Percentiles rank a stretch among this genome's conserved stretches.
Conservation (phyloP, 2,113 vertebrate species). For the Myrmecobius fasciatus region DNA sequence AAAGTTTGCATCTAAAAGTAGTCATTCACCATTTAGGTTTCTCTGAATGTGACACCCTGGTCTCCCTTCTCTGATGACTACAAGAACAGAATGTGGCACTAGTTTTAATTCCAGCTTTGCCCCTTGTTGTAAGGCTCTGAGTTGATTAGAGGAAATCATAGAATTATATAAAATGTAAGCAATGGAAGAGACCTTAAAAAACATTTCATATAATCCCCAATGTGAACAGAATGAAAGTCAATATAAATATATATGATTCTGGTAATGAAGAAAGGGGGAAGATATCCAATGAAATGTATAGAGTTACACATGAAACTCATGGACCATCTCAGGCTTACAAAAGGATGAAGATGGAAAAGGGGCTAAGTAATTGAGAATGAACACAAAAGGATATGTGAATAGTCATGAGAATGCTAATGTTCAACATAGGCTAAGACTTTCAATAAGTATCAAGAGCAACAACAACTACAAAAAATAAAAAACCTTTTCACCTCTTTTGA, state of each 20-base stretch:
- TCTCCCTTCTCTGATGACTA: background rate
- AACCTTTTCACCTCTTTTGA: background rate
- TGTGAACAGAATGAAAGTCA: background rate
- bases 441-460: background rate
- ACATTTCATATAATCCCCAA: background rate
- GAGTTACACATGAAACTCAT: background rate
- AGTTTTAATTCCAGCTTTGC: background rate
- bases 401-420: background rate
- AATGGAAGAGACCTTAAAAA: no score
- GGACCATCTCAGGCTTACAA: background rate
- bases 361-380: background rate
- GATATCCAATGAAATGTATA: background rate
- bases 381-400: background rate
- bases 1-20: constrained; percentile 7
- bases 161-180: background rate
- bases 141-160: constrained; percentile 6
- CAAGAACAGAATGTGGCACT: background rate
- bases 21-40: background rate
- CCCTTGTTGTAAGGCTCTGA: constrained; percentile 14
- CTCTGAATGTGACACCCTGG: background rate
- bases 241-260: background rate
- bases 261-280: background rate
- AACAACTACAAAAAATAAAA: no score
- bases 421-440: background rate
- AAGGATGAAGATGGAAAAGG: background rate